Base-by-base conservation (phyloP, 1,140 invertebrate species). In the Lycorma delicatula region DNA sequence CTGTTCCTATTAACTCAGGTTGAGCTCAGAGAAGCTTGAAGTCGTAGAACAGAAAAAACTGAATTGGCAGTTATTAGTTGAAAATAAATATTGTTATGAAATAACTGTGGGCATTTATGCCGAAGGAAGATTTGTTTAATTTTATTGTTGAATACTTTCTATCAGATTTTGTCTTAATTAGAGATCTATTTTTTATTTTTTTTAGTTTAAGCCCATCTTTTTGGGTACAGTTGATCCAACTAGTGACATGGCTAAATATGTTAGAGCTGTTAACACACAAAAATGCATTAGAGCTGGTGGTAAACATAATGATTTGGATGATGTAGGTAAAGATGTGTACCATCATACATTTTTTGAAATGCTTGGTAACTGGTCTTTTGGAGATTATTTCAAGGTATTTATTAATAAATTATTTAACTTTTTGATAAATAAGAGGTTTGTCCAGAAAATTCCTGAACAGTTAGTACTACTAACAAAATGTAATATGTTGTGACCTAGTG, bases 271-370 rank as follows among this genome's bases (percentile, higher is more conserved):
- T 0, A 99, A 99, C 72, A 93, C 91, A 3, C 97, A 99, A 71
- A 99, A 99, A 74, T 99, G 97, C 73, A 98, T 99, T 64, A 83
- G 97, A 67, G 97, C 97, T 67, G 97, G 97, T 60, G 97, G 97
- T 51, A 99, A 99, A 75, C 96, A 99, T 71, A 99, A 99, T 76
- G 97, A 99, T 76, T 76, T 99, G 52, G 97, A 99, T 77, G 96
- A 99, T 82, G 97, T 99, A 34, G 97, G 97, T 23, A 98, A 98
- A 78, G 97, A 99, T 81, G 93, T 98, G 1, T 99, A 99, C 68
- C 97, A 99, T 81, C 97, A 99, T 68, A 99, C 97, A 1, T 99
- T 98, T 74, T 99, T 99, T 79, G 97, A 99, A 78, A 99, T 99
- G 97, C 81, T 99, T 77, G 97, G 97, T 20, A 99, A 99, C 71